phyloP scores from a whole-genome alignment of 2,113 vertebrate species.

The Caracal caracal region DNA sequence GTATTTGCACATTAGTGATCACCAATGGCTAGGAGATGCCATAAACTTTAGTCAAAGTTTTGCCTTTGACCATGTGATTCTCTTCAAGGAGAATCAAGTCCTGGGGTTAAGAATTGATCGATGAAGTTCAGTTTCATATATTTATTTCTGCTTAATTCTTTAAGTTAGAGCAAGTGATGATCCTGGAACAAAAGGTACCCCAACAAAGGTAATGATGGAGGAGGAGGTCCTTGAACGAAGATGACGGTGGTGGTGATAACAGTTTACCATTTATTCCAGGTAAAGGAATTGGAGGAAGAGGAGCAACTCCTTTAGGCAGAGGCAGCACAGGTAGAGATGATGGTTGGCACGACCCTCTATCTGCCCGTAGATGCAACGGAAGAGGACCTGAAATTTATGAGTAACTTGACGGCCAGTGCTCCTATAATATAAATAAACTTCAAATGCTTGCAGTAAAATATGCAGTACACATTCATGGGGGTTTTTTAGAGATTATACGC shows the following conservation, averaged over 20 bases:
- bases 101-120: not conserved
- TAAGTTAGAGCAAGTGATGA: constrained; percentile 83
- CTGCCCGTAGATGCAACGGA: constrained; percentile 64
- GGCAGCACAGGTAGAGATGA: constrained; percentile 75
- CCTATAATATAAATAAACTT: not conserved
- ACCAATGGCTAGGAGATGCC: not conserved
- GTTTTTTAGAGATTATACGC: not conserved
- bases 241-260: constrained; percentile 78
- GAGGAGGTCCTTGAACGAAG: constrained; percentile 63
- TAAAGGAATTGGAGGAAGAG: constrained; percentile 82
- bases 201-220: constrained; percentile 50
- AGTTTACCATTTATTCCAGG: constrained; percentile 77
- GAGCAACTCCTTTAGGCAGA: constrained; percentile 68
- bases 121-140: constrained; percentile 86
- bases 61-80: constrained; percentile 95
- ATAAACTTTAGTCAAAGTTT: not conserved
- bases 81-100: constrained; percentile 87
- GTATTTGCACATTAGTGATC: not conserved
- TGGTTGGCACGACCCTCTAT: constrained; percentile 63
- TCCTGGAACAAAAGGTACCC: constrained; percentile 32
- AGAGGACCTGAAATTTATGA: constrained; percentile 50
- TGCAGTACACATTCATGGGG: not conserved
- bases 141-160: constrained; percentile 91
- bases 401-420: not conserved
- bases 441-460: not conserved